Percentiles rank a stretch among this genome's conserved stretches.
These are phyloP conservation scores for Miichthys miiuy DNA, from an alignment of 2,797 vertebrate species.

Conservation along the genomic window DNA sequence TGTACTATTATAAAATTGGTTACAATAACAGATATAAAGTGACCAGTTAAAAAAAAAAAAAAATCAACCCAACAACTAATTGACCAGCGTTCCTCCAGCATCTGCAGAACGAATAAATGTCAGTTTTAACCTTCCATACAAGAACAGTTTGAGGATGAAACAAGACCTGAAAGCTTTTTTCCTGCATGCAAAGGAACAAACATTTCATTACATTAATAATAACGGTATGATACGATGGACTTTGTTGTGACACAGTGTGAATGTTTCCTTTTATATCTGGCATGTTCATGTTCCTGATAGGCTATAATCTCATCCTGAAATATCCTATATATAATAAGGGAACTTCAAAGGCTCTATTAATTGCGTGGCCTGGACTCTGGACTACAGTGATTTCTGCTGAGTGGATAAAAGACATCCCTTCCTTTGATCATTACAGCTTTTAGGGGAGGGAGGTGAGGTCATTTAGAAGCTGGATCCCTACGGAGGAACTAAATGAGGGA, in stretches of 20 bases:
- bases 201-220: not conserved
- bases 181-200: not conserved
- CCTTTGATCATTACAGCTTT: constrained; percentile 72
- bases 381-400: constrained; percentile 68
- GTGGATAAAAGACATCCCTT: constrained; percentile 51
- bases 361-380: constrained; percentile 57
- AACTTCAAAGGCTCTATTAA: constrained; percentile 73
- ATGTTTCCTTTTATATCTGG: not conserved
- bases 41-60: no score
- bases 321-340: constrained; percentile 39
- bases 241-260: not conserved
- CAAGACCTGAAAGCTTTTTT: not conserved
- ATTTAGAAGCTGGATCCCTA: constrained; percentile 59
- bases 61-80: not conserved
- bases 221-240: not conserved
- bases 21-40: not conserved
- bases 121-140: not conserved
- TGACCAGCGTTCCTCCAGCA: not conserved
- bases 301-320: constrained; percentile 38
- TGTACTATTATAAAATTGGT: no score
- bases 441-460: constrained; percentile 59
- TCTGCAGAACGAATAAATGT: not conserved
- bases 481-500: constrained; percentile 40
- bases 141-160: not conserved
- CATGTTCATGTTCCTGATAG: constrained; percentile 22